Evolutionary conservation across 2,797 vertebrate genomes (phyloP), one percentile per base, ranked within the genome.

Genomic region (Sebastes diaconus): DNA sequence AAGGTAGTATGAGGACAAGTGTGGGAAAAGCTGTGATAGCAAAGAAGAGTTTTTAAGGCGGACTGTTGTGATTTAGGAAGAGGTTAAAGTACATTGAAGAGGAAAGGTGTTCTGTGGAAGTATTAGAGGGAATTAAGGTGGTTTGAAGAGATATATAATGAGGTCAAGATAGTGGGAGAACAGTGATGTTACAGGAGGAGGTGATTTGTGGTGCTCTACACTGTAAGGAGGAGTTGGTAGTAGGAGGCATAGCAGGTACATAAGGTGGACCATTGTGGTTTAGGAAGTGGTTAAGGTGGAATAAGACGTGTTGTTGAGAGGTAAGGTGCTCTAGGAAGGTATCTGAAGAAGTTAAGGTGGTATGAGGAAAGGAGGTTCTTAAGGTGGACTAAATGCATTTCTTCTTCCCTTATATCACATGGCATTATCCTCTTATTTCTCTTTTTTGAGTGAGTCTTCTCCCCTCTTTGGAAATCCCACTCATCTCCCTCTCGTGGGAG

Each of bases 401-500:
- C 3, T 68, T 54, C 13, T 8, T 72, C 55, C 9, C 0, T 59
- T 6, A 39, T 4, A 42, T 55, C 30, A 3, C 20, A 12, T 52
- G 4, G 54, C 3, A 3, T 6, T 6, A 22, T 63, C 6, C 29
- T 20, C 10, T 34, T 22, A 12, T 63, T 64, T 24, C 9, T 59
- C 8, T 14, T 61, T 71, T 34, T 71, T 58, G 2, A 61, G n/a
- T 20, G 25, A 50, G 3, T 30, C 61, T 13, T 54, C 54, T 29
- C 13, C 10, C 22, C 46, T 66, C 73, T 60, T 60, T 60, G 24
- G 58, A 42, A 42, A 42, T 46, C 42, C 58, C 52, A 2, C 32
- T 71, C 77, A 64, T 75, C 68, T 68, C 64, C 55, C 39, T 60
- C 58, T 79, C 58, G 68, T 42, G 50, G 68, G 68, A 67, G 27